Conservation (phyloP, 2,888 invertebrate species). For the Leptinotarsa haldemani region DNA sequence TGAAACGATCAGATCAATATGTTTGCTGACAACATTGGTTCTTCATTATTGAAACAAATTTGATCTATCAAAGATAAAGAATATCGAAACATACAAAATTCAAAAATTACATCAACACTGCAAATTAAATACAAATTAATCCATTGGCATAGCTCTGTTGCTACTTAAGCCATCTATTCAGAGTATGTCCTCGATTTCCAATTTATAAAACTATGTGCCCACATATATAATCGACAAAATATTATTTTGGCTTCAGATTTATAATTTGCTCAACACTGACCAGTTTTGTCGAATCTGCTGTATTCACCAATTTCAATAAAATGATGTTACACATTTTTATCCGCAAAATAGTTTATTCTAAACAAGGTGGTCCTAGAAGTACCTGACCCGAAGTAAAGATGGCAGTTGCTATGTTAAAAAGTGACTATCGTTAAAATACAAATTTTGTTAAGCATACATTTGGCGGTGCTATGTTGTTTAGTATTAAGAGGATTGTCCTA, state of each 20-base stretch:
- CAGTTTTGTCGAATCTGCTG: neutral
- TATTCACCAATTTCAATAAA: neutral
- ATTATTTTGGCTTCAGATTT: neutral
- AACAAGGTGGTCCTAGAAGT: too few relatives aligned
- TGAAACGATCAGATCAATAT: neutral
- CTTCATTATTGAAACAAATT: neutral
- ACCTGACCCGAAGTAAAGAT: too few relatives aligned
- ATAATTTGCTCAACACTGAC: too few relatives aligned
- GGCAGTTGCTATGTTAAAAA: too few relatives aligned
- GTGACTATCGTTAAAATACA: too few relatives aligned
- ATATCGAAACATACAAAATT: neutral
- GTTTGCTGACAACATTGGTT: neutral
- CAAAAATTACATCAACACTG: neutral
- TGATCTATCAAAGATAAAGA: neutral
- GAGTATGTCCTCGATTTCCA: neutral
- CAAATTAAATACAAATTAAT: neutral
- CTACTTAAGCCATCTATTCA: neutral
- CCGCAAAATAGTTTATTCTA: neutral
- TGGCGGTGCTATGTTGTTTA: too few relatives aligned
- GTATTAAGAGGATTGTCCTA: too few relatives aligned
- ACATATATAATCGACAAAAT: slow-evolving; percentile 4
- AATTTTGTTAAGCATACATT: too few relatives aligned
- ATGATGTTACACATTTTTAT: neutral
- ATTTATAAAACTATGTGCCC: slow-evolving; percentile 1
- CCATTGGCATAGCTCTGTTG: neutral